phyloP scores from a whole-genome alignment of 64 coral and sea anemone genomes.

The Pocillopora damicornis region DNA sequence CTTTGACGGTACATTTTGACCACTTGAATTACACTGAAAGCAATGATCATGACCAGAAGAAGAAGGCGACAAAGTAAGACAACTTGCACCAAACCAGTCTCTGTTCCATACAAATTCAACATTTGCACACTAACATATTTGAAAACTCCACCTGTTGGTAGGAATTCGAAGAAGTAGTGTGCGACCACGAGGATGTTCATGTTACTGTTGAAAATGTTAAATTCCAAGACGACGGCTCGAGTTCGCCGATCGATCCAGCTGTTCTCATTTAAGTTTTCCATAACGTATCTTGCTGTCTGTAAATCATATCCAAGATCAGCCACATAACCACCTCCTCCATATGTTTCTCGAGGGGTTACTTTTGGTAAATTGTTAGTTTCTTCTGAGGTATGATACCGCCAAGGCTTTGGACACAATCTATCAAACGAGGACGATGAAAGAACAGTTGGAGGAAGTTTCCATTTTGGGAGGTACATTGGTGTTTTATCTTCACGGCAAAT shows the following conservation, averaged over 20 bases:
- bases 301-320: slow-evolving; percentile 45
- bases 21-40: slow-evolving; percentile 38
- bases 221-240: slow-evolving; percentile 47
- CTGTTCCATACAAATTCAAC: slow-evolving; percentile 32
- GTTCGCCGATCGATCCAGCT: slow-evolving; percentile 60
- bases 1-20: slow-evolving; percentile 51
- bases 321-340: slow-evolving; percentile 57
- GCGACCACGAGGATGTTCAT: slow-evolving; percentile 33
- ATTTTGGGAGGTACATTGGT: slow-evolving; percentile 44
- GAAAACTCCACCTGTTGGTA: slow-evolving; percentile 42
- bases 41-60: slow-evolving; percentile 53
- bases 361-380: slow-evolving; percentile 24
- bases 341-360: slow-evolving; percentile 7
- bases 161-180: slow-evolving; percentile 51
- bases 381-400: slow-evolving; percentile 28
- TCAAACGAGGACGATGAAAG: slow-evolving; percentile 8
- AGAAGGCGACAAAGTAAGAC: slow-evolving; percentile 50
- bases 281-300: slow-evolving; percentile 26
- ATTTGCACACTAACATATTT: slow-evolving; percentile 19
- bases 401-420: slow-evolving; percentile 50
- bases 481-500: slow-evolving; percentile 39
- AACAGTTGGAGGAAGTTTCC: slow-evolving; percentile 19
- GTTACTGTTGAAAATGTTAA: slow-evolving; percentile 52
- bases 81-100: slow-evolving; percentile 34
- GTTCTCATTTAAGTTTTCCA: slow-evolving; percentile 28